Evolutionary conservation across 1,140 invertebrate genomes (phyloP), one percentile per base, ranked within the genome.

Genomic region (Drosophila subpulchrella): DNA sequence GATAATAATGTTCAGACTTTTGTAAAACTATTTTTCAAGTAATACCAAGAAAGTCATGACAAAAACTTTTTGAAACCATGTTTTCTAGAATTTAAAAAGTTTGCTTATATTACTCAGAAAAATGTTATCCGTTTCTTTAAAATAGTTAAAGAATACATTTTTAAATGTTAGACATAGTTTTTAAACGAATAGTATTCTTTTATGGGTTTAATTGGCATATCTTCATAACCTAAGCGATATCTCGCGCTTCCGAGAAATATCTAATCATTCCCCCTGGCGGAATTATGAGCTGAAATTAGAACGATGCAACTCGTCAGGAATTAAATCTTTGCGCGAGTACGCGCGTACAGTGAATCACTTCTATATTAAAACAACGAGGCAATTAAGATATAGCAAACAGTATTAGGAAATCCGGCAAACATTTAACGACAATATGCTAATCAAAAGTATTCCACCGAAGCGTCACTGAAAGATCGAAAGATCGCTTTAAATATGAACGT

Each of bases 351-450:
- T 65, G 62, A 62, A 63, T 66, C 62, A 61, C 13, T 44, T 27
- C 4, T 20, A 58, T 42, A n/a, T 59, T 32, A 59, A 58, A 38
- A 27, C 20, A 42, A 13, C 6, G 11, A 24, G 27, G 15, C 38
- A 17, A 15, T 13, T 13, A 34, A n/a, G 54, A 62, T 66, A 46
- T 46, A 47, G 12, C 11, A 47, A 66, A 66, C 10, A 34, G 4
- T 44, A 65, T 65, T 32, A 66, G 59, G 62, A 66, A 48, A 66
- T 66, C 59, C 62, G 62, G 20, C 12, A 2, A 15, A 34, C 30
- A 32, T 34, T 30, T 10, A n/a, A 50, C 47, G 47, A 30, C 13
- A 32, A 11, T 47, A 11, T 8, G 17, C 42, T 46, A 46, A 20
- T 46, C 42, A 46, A 46, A 36, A 17, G 30, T 6, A 3, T 24